These are phyloP conservation scores for Mantis religiosa DNA, from an alignment of 2,888 invertebrate species.

Conservation along the genomic window DNA sequence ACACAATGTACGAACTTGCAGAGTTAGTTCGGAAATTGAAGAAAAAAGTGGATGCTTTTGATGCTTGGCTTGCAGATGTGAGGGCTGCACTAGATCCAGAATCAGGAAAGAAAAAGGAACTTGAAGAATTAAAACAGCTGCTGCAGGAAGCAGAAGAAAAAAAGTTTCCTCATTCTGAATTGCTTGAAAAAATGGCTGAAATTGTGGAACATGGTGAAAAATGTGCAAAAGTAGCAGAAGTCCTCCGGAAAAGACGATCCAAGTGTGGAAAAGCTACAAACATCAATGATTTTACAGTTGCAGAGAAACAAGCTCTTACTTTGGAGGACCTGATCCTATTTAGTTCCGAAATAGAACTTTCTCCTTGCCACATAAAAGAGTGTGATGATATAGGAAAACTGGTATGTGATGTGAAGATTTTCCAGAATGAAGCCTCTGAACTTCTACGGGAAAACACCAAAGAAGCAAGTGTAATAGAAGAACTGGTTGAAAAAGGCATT, in stretches of 20 bases:
- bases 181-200: constrained; percentile 52
- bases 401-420: constrained; percentile 68
- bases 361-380: constrained; percentile 84
- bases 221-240: constrained; percentile 85
- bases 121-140: constrained; percentile 64
- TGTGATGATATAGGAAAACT: constrained; percentile 73
- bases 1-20: constrained; percentile 90
- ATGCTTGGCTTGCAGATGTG: constrained; percentile 84
- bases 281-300: background rate
- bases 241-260: constrained; percentile 65
- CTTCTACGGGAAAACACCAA: constrained; percentile 43
- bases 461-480: constrained; percentile 60
- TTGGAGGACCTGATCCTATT: constrained; percentile 84
- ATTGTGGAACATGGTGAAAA: constrained; percentile 89
- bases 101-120: constrained; percentile 24
- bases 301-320: constrained; percentile 65
- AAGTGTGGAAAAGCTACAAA: constrained; percentile 51
- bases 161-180: constrained; percentile 65
- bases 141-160: constrained; percentile 70
- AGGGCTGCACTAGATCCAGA: constrained; percentile 68
- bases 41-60: constrained; percentile 83
- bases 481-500: constrained; percentile 73
- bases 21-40: constrained; percentile 84
- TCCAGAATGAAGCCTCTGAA: constrained; percentile 66
- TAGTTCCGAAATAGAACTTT: constrained; percentile 79